phyloP scores from a whole-genome alignment of 2,888 invertebrate genomes.

The Pyrochroa serraticornis region DNA sequence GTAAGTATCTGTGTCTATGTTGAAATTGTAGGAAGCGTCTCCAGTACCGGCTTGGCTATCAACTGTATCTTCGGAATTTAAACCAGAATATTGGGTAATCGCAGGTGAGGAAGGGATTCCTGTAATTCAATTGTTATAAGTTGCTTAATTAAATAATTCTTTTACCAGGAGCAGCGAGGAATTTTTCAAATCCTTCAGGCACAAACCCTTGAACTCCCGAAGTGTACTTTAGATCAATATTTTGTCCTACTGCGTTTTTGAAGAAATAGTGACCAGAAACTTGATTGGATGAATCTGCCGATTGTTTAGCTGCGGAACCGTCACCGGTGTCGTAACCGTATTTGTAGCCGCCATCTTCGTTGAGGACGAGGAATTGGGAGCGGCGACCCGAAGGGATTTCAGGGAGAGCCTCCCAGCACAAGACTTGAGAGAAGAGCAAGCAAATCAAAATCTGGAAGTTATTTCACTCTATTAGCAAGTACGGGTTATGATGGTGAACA shows the following conservation, averaged over 20 bases:
- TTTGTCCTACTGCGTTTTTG: slow-evolving; percentile 41
- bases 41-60: slow-evolving; percentile 29
- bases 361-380: slow-evolving; percentile 52
- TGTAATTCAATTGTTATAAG: not conserved
- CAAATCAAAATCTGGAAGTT: not conserved
- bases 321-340: slow-evolving; percentile 53
- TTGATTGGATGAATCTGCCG: slow-evolving; percentile 48
- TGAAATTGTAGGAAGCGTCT: slow-evolving; percentile 46
- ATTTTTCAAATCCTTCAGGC: slow-evolving; percentile 37
- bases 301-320: slow-evolving; percentile 48
- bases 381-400: slow-evolving; percentile 47
- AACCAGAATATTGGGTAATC: not conserved
- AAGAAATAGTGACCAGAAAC: slow-evolving; percentile 50
- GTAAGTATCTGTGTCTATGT: slow-evolving; percentile 39
- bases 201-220: slow-evolving; percentile 50
- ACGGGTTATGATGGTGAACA: too few species aligned
- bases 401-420: slow-evolving; percentile 35
- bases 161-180: not conserved
- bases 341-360: slow-evolving; percentile 53
- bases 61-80: not conserved
- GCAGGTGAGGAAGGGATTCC: not conserved
- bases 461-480: too few species aligned
- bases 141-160: not conserved
- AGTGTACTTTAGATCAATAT: slow-evolving; percentile 48
- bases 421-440: not conserved